Evolutionary conservation across 2,888 invertebrate genomes (phyloP), one percentile per base, ranked within the genome.

Genomic region (Neuroscelio doddi): DNA sequence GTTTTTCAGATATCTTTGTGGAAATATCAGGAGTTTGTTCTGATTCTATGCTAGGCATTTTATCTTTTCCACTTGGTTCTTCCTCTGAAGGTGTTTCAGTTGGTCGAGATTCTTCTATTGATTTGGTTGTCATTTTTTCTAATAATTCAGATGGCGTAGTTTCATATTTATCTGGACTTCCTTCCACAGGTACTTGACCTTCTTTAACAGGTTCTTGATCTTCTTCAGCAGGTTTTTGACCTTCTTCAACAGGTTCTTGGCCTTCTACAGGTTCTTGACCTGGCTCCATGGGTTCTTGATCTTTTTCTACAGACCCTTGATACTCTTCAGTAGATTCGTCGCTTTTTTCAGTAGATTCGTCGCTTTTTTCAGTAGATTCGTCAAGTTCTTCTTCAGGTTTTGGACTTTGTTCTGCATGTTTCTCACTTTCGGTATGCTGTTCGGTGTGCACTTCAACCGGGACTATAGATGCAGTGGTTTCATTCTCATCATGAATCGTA

Each of bases 81-180:
- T 63, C 64, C n/a, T 64, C 65, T 21, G 55, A 46, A 16, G 44
- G 39, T 14, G 12, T 12, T 24, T 50, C 41, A 15, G 55, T 46
- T 5, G 53, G 41, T 32, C 42, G 34, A 8, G 32, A 30, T 46
- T 49, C 64, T n/a, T 55, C 38, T 8, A 34, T 8, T 14, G 63
- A 45, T 50, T 44, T 47, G 46, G 30, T 24, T 27, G 62, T 68
- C 39, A 61, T 66, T 64, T 63, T 70, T 59, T 32, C 82, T 72
- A 27, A 74, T 64, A 55, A 27, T 36, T 53, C 9, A 34, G 74
- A 73, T 32, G 75, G 45, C 21, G 71, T 34, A 71, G 58, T 51
- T 58, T 45, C 65, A 55, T 8, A 8, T 17, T 38, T 5, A 21
- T 59, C 59, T 15, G 64, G 21, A 2, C 47, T 39, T 29, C 52